Percentiles rank a stretch among this genome's conserved stretches.
Conservation (phyloP, 2,888 invertebrate species). For the Parnassius smintheus region DNA sequence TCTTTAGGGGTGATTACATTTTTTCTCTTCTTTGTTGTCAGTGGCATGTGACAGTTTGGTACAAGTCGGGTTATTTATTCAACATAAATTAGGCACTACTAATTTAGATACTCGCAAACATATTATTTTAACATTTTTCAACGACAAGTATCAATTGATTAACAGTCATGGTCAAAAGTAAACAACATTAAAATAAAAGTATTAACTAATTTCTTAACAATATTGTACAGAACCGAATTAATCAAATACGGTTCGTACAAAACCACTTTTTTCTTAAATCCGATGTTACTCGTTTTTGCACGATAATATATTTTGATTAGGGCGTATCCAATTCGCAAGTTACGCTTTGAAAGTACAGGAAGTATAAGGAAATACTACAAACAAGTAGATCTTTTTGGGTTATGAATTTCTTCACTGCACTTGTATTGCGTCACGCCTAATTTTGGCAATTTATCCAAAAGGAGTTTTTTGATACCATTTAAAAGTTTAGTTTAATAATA, state of each 20-base stretch:
- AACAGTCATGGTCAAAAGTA: too few relatives aligned
- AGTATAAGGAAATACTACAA: slow-evolving; percentile 24
- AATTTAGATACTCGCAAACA: too few relatives aligned
- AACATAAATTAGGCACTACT: too few relatives aligned
- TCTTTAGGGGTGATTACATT: too few relatives aligned
- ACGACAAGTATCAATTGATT: too few relatives aligned
- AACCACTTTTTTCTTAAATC: slow-evolving; percentile 31
- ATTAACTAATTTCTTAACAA: background rate
- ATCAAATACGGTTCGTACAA: background rate
- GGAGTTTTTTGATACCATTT: slow-evolving; percentile 34
- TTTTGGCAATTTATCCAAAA: slow-evolving; percentile 39
- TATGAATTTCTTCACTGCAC: slow-evolving; percentile 57
- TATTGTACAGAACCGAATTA: slow-evolving; percentile 16
- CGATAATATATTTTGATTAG: slow-evolving; percentile 79
- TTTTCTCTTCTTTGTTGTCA: too few relatives aligned
- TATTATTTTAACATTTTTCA: too few relatives aligned
- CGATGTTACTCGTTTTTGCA: slow-evolving; percentile 52
- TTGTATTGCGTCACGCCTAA: slow-evolving; percentile 75
- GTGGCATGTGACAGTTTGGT: too few relatives aligned
- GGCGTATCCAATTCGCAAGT: slow-evolving; percentile 72
- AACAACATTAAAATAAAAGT: too few relatives aligned
- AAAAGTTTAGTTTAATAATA: slow-evolving; percentile 23
- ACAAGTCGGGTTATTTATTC: too few relatives aligned
- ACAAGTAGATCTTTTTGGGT: slow-evolving; percentile 24
- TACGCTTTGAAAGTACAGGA: slow-evolving; percentile 29